A percentile compares a stretch with the other conserved stretches of the same genome.
Conservation (phyloP, 2,797 vertebrate species). For the Monodelphis domestica region DNA sequence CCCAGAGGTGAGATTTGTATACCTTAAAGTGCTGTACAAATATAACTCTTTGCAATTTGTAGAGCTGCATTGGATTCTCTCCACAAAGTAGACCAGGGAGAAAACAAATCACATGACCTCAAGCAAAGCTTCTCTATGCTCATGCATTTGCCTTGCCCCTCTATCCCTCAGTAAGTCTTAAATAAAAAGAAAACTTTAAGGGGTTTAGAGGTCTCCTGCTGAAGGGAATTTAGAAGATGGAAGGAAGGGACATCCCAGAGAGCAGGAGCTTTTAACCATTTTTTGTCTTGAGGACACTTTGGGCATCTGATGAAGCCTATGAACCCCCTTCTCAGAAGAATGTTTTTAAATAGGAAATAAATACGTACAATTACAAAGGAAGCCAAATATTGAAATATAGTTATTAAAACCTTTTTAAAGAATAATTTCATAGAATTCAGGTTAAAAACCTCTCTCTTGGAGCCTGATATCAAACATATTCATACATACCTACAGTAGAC, state of each 20-base stretch:
- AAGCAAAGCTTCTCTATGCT: not conserved
- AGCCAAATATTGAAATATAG: not conserved
- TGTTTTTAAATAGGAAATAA: not conserved
- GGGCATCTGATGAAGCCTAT: not conserved
- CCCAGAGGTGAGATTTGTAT: not conserved
- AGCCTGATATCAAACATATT: not conserved
- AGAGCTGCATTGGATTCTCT: not conserved
- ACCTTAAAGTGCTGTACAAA: not conserved
- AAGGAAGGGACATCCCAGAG: not conserved
- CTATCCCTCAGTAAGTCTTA: not conserved
- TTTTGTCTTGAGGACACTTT: not conserved
- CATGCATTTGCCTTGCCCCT: not conserved
- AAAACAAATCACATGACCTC: not conserved
- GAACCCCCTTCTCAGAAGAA: not conserved
- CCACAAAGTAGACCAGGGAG: not conserved
- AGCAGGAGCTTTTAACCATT: too few species aligned
- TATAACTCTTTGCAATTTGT: not conserved
- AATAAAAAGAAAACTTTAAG: not conserved
- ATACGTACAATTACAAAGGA: not conserved
- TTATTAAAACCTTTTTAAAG: not conserved
- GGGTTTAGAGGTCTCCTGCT: not conserved
- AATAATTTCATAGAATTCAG: not conserved
- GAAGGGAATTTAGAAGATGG: not conserved
- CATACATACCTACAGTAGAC: not conserved
- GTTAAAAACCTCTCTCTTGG: not conserved